These are phyloP conservation scores for Thalassaphorura encarpata DNA, from an alignment of 1,140 invertebrate species.

Conservation along the genomic window DNA sequence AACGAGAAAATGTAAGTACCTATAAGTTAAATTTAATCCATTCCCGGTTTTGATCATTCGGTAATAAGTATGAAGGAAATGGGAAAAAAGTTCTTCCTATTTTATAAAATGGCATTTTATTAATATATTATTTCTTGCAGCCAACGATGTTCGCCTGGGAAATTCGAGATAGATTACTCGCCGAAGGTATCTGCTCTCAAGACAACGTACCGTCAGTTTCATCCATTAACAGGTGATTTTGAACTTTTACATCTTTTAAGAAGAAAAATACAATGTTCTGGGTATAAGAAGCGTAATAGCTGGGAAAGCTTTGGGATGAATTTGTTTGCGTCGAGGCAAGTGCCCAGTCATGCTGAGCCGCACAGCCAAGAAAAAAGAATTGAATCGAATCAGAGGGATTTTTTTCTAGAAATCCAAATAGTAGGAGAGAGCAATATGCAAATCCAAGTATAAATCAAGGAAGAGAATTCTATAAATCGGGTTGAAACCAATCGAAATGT, in stretches of 20 bases:
- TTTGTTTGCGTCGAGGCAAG: no score
- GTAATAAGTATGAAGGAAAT: no score
- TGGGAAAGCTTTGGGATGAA: no score
- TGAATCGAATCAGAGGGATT: background rate
- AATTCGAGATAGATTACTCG: slow-evolving; percentile 89
- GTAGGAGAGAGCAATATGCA: slow-evolving; percentile 4
- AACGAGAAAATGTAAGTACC: slow-evolving; percentile 95
- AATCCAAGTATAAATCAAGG: slow-evolving; percentile 3
- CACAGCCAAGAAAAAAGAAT: no score
- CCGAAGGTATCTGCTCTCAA: slow-evolving; percentile 94
- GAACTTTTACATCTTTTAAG: slow-evolving; percentile 1
- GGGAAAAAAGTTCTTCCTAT: no score
- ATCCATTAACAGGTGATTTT: slow-evolving; percentile 92
- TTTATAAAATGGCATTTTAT: no score
- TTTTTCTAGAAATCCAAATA: background rate
- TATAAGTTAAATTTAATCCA: no score
- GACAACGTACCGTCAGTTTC: slow-evolving; percentile 98
- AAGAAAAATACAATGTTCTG: background rate
- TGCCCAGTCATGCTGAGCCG: no score
- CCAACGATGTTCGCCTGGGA: slow-evolving; percentile 99
- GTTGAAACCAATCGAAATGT: slow-evolving; percentile 10
- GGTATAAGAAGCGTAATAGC: background rate
- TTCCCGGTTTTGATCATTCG: no score
- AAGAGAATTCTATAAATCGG: slow-evolving; percentile 2
- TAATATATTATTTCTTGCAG: no score